Evolutionary conservation across 2,888 invertebrate genomes (phyloP).

Genomic region (Lochmaea capreae): DNA sequence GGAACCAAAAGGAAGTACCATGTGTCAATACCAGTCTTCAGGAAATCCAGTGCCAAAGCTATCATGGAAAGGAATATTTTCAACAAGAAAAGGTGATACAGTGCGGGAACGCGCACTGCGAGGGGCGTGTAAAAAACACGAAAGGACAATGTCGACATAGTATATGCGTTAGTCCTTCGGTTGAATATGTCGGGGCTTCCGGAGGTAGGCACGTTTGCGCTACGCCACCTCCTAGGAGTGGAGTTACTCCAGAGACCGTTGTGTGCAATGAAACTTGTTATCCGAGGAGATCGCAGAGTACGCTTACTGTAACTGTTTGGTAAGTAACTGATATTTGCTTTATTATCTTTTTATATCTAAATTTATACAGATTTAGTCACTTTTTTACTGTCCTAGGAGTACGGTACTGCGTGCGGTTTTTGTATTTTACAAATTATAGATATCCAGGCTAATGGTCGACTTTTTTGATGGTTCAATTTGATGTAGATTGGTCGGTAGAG

Average conservation of each 20-base stretch:
- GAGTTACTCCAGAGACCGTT: constrained; percentile 56
- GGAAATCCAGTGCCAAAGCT: constrained; percentile 64
- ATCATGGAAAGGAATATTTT: constrained; percentile 52
- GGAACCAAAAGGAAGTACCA: constrained; percentile 51
- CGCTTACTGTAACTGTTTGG: constrained; percentile 62
- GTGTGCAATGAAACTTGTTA: constrained; percentile 61
- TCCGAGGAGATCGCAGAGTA: constrained; percentile 57
- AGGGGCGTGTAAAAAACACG: constrained; percentile 54
- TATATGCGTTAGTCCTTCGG: constrained; percentile 65
- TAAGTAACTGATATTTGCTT: constrained; percentile 67
- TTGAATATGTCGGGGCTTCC: constrained; percentile 74
- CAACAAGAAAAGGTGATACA: constrained; percentile 65
- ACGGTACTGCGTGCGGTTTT: too few relatives aligned
- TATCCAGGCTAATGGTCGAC: too few relatives aligned
- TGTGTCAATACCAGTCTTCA: constrained; percentile 55
- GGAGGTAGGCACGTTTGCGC: constrained; percentile 70
- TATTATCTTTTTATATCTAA: neutral
- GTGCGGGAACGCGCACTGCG: constrained; percentile 58
- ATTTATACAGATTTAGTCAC: too few relatives aligned
- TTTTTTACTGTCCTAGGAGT: too few relatives aligned
- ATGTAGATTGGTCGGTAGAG: too few relatives aligned
- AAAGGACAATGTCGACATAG: constrained; percentile 63
- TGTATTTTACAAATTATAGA: too few relatives aligned
- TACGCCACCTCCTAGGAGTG: constrained; percentile 63
- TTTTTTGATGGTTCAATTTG: too few relatives aligned